Evolutionary conservation across 2,113 vertebrate species (phyloP).

Genomic region (Nanorana parkeri): DNA sequence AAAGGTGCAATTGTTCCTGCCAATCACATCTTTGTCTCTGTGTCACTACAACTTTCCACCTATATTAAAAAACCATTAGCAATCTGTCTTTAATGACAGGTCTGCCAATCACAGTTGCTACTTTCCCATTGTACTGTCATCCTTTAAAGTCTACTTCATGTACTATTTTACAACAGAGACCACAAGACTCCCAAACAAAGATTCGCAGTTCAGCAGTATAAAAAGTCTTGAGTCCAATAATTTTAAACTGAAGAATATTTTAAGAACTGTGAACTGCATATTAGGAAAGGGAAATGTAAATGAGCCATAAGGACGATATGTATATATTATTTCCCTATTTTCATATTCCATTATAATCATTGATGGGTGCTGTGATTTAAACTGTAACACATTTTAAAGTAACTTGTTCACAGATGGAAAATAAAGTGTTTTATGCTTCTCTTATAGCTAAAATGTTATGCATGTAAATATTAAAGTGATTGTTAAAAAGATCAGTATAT

Average conservation of each 20-base stretch:
- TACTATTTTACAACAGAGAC: conserved; percentile 47
- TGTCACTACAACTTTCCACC: conserved; percentile 63
- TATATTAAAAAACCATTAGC: conserved; percentile 64
- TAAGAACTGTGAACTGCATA: neutral
- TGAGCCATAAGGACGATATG: neutral
- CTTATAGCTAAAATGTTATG: neutral
- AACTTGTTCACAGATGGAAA: neutral
- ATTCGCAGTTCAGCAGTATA: neutral
- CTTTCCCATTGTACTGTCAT: conserved; percentile 16
- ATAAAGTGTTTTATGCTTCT: neutral
- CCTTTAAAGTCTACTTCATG: conserved; percentile 43
- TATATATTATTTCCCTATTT: neutral
- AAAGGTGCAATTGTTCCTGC: conserved; percentile 63
- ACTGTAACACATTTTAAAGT: neutral
- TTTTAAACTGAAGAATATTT: neutral
- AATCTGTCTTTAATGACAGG: conserved; percentile 53
- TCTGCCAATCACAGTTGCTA: conserved; percentile 20
- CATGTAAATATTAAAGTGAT: too few species aligned
- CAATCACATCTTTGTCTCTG: conserved; percentile 64
- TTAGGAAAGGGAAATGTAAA: neutral
- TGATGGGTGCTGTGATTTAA: neutral
- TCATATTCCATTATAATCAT: neutral
- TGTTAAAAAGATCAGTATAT: too few species aligned
- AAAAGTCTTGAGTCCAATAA: neutral
- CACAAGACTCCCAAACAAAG: conserved; percentile 20